Base-by-base conservation (phyloP, 2,113 vertebrate species). In the Labeo catla region DNA sequence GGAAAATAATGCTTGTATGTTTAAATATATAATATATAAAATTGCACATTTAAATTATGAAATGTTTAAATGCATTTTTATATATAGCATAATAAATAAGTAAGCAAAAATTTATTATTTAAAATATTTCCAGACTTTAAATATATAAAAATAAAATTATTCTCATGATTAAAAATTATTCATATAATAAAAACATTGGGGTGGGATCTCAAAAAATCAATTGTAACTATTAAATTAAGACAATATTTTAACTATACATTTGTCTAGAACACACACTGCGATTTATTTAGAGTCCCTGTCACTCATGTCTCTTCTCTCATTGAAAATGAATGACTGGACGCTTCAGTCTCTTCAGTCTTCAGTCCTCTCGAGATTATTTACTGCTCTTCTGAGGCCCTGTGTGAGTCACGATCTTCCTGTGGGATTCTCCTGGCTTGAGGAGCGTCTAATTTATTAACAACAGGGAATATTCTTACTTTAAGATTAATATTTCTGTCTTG, bases 401-500 rank as follows among this genome's bases (percentile, higher is more conserved):
- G 50, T 80, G 36, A 7, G 16, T 57, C 23, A 78, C 28, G 12
- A 57, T 78, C 28, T 57, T 50, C 39, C 50, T 78, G 76, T 54
- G 23, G 50, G 50, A 21, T 15, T 77, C 15, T 15, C 57, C 15
- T 8, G 6, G 50, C 76, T 57, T 57, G 50, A 78, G 76, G 28
- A 19, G 50, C 8, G 12, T 23, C 45, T 76, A 6, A 76, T 28
- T 78, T 78, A 54, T 34, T 34, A 57, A 78, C 76, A 36, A 57
- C 76, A 6, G 76, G 76, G 76, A 57, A 78, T 54, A 23, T 19
- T 54, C 47, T 34, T 54, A 78, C 36, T 82, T 28, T 28, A 39
- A 82, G 80, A 81, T 87, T 10, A 77, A 84, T 84, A 65, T 82
- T 63, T 85, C 70, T 61, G 76, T 76, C 54, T 84, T 45, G 61